Conservation (phyloP, 2,797 vertebrate species). For the Intellagama lesueurii region DNA sequence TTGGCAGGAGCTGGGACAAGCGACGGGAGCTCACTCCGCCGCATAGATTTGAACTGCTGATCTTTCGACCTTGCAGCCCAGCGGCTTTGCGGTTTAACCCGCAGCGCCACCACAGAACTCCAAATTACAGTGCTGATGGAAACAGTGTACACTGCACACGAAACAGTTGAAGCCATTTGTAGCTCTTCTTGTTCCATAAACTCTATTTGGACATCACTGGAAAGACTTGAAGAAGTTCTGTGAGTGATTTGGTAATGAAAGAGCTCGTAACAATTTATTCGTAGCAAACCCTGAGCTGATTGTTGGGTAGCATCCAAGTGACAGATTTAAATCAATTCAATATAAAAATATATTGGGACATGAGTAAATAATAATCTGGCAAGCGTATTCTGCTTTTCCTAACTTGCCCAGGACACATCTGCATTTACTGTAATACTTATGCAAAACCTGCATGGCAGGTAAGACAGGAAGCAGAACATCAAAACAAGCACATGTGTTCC, state of each 20-base stretch:
- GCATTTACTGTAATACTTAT: conserved; percentile 68
- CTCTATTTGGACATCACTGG: conserved; percentile 52
- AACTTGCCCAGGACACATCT: conserved; percentile 63
- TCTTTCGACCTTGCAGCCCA: too few species aligned
- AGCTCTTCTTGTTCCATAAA: conserved; percentile 46
- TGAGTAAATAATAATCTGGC: conserved; percentile 55
- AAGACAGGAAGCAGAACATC: conserved; percentile 67
- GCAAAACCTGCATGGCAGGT: conserved; percentile 68
- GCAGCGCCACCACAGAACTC: not conserved
- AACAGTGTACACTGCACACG: not conserved
- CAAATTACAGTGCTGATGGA: conserved; percentile 35
- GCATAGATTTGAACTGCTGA: too few species aligned
- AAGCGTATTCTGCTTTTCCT: conserved; percentile 62
- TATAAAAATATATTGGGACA: conserved; percentile 62
- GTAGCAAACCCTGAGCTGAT: conserved; percentile 56
- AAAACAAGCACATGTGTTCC: conserved; percentile 68
- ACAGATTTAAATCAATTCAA: conserved; percentile 70
- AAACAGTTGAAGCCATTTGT: conserved; percentile 48
- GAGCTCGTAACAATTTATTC: conserved; percentile 62
- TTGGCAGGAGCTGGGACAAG: too few species aligned
- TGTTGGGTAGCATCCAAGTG: conserved; percentile 62
- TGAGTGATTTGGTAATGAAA: conserved; percentile 64
- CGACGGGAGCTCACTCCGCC: too few species aligned
- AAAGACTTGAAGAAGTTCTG: conserved; percentile 36
- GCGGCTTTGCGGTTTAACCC: too few species aligned